phyloP scores from a whole-genome alignment of 2,888 invertebrate genomes.

The Scaptomyza flava region DNA sequence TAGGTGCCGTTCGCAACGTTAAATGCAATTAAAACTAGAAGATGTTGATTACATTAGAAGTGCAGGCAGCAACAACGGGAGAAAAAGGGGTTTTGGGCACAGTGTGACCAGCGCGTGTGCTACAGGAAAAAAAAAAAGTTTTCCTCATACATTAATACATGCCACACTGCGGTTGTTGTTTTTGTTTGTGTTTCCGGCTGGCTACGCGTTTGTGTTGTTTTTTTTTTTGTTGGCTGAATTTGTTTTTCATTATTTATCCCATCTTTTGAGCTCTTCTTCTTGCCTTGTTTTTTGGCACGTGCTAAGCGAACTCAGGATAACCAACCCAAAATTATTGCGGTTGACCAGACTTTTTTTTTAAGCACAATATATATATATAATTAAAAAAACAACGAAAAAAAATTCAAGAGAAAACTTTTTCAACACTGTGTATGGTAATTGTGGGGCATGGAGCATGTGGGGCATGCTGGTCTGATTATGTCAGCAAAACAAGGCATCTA shows the following conservation, averaged over 20 bases:
- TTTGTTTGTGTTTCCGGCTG: not conserved
- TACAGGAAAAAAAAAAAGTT: constrained; percentile 26
- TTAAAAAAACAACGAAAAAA: constrained; percentile 17
- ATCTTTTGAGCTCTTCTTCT: constrained; percentile 36
- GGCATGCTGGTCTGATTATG: constrained; percentile 33
- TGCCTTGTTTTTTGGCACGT: constrained; percentile 40
- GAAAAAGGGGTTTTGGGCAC: not conserved
- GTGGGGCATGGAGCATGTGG: not conserved
- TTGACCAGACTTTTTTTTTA: constrained; percentile 70
- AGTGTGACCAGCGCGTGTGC: constrained; percentile 22
- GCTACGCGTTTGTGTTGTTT: constrained; percentile 7
- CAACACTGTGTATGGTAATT: constrained; percentile 23
- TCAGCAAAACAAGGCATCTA: constrained; percentile 61
- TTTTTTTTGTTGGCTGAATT: no score
- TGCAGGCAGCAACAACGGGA: constrained; percentile 53
- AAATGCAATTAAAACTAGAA: constrained; percentile 80
- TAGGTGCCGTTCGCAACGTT: constrained; percentile 65
- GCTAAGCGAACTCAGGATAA: constrained; percentile 24
- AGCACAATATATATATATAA: not conserved
- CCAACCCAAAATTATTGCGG: constrained; percentile 72
- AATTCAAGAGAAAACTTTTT: constrained; percentile 49
- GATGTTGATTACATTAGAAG: constrained; percentile 77
- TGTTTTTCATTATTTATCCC: constrained; percentile 55
- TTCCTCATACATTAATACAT: not conserved
- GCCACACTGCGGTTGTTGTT: not conserved